A percentile compares a stretch with the other conserved stretches of the same genome.
Conservation (phyloP, 2,113 vertebrate species). For the Melanostigma gelatinosum region DNA sequence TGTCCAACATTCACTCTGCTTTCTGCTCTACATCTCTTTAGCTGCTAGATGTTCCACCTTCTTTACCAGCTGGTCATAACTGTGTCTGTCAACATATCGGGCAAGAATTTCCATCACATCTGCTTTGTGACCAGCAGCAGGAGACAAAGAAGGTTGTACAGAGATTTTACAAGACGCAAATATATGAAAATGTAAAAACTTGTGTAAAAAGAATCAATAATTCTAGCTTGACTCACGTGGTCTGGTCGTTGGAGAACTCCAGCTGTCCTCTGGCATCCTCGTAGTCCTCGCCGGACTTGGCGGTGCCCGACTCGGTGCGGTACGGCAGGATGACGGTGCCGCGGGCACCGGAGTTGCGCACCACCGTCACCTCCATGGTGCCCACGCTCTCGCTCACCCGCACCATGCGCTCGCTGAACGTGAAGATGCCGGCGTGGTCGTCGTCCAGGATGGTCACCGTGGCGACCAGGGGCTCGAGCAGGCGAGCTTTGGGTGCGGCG, state of each 20-base stretch:
- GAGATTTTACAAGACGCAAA: not conserved
- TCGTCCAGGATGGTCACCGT: slow-evolving; percentile 97
- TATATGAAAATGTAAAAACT: not conserved
- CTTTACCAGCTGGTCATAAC: not conserved
- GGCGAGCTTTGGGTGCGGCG: slow-evolving; percentile 85
- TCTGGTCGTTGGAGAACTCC: slow-evolving; percentile 94
- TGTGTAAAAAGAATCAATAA: not conserved
- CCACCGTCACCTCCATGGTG: slow-evolving; percentile 91
- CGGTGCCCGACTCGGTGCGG: slow-evolving; percentile 89
- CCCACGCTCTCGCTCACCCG: slow-evolving; percentile 95
- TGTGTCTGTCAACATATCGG: not conserved
- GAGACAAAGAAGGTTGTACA: not conserved
- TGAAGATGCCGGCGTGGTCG: slow-evolving; percentile 97
- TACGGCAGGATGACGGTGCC: slow-evolving; percentile 95
- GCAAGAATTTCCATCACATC: not conserved
- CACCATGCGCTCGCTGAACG: slow-evolving; percentile 88
- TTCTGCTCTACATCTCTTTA: not conserved
- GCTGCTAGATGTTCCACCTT: not conserved
- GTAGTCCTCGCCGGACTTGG: slow-evolving; percentile 89
- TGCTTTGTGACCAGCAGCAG: not conserved
- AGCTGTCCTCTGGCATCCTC: slow-evolving; percentile 91
- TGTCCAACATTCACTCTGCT: not conserved
- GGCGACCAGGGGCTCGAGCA: slow-evolving; percentile 89
- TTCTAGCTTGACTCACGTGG: slow-evolving; percentile 85
- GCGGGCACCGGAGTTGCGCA: slow-evolving; percentile 91